Conservation (phyloP, 2,113 vertebrate species). For the Elaphurus davidianus region DNA sequence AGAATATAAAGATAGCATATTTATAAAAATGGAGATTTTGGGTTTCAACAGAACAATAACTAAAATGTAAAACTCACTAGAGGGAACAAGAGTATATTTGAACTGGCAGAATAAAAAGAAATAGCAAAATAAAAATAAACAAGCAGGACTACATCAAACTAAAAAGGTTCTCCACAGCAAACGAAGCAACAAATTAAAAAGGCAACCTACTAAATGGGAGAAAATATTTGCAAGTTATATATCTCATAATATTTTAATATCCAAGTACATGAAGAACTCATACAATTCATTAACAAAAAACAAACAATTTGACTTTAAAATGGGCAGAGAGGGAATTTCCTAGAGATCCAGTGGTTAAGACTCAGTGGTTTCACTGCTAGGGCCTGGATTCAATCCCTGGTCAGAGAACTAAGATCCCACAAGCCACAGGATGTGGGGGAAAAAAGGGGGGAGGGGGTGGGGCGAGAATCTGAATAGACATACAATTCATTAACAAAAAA, state of each 20-base stretch:
- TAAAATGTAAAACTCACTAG: not conserved
- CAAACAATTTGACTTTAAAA: not conserved
- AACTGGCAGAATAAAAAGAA: not conserved
- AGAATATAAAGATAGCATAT: not conserved
- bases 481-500: not conserved
- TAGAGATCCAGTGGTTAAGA: not conserved
- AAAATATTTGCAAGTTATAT: not conserved
- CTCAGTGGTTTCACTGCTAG: not conserved
- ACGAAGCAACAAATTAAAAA: not conserved
- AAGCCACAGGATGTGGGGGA: not conserved
- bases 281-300: not conserved
- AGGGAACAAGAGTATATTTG: not conserved
- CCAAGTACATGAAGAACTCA: not conserved
- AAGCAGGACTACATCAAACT: not conserved
- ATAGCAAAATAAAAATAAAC: not conserved
- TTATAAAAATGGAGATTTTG: not conserved
- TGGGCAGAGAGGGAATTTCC: not conserved
- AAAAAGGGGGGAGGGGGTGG: rapidly evolving
- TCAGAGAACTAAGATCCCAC: not conserved
- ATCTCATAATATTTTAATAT: not conserved
- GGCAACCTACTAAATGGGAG: not conserved
- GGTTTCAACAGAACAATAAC: not conserved
- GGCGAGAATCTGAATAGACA: not conserved
- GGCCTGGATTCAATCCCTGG: not conserved
- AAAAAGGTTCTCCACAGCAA: not conserved